Evolutionary conservation across 2,888 invertebrate species (phyloP).

Genomic region (Dicroscelio sp.): DNA sequence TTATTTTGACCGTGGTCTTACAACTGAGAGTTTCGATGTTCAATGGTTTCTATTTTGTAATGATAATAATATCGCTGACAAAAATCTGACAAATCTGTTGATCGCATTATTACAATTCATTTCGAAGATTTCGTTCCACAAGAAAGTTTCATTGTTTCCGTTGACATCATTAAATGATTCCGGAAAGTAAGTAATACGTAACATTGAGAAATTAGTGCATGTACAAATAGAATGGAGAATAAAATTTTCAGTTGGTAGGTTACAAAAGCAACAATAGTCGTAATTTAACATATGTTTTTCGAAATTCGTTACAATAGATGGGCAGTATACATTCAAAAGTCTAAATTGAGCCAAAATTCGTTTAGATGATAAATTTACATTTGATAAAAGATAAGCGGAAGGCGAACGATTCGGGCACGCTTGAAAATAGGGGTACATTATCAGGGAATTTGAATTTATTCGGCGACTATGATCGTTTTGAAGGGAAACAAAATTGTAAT

Average conservation of each 20-base stretch:
- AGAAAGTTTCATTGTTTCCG: too few species aligned
- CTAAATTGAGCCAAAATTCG: neutral
- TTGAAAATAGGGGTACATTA: neutral
- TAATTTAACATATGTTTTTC: neutral
- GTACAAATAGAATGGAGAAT: neutral
- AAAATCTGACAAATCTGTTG: neutral
- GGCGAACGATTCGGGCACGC: neutral
- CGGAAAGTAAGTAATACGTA: too few species aligned
- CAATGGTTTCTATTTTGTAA: neutral
- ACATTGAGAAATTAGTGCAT: neutral
- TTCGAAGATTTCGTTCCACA: too few species aligned
- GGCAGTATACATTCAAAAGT: neutral
- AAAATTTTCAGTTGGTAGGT: neutral
- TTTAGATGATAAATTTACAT: neutral
- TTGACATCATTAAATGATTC: too few species aligned
- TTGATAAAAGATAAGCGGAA: neutral
- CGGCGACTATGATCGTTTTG: neutral
- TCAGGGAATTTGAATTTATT: neutral
- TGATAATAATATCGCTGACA: neutral
- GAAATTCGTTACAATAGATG: neutral
- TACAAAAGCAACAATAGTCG: neutral
- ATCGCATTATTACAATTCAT: neutral
- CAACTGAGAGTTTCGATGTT: neutral
- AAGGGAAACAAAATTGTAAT: neutral
- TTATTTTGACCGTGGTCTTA: neutral